phyloP scores from a whole-genome alignment of 1,140 invertebrate species.

The Phocides pigmalion region DNA sequence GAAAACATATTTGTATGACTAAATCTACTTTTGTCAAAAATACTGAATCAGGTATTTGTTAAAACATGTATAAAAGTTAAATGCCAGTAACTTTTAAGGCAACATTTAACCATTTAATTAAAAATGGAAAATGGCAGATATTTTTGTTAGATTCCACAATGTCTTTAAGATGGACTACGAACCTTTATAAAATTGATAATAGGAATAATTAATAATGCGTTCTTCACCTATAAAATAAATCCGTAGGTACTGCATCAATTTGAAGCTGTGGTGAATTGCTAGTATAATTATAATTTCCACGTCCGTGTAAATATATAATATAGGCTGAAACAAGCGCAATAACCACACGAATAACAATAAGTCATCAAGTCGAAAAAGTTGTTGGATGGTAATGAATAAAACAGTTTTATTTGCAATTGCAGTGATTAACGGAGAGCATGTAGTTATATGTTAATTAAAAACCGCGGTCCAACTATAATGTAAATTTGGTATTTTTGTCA shows the following conservation, averaged over 20 bases:
- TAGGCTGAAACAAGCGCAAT: conserved; percentile 28
- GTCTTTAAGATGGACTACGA: no score
- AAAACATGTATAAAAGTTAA: no score
- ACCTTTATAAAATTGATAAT: neutral
- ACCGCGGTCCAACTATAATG: conserved; percentile 48
- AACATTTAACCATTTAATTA: no score
- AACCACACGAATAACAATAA: conserved; percentile 22
- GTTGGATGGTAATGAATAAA: conserved; percentile 50
- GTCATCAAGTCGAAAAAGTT: conserved; percentile 40
- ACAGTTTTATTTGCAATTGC: conserved; percentile 51
- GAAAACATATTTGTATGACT: no score
- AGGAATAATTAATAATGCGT: neutral
- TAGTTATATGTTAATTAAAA: conserved; percentile 63
- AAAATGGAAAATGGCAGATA: no score
- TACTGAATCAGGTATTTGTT: no score
- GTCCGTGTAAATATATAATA: conserved; percentile 12
- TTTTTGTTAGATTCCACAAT: no score
- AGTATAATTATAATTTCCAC: conserved; percentile 25
- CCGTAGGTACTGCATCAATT: conserved; percentile 13
- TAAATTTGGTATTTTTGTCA: conserved; percentile 63
- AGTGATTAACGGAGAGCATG: conserved; percentile 45
- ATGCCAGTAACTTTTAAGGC: no score
- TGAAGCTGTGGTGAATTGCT: conserved; percentile 3
- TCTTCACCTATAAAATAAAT: neutral
- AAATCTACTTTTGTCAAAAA: no score